Evolutionary conservation across 2,797 vertebrate genomes (phyloP).

Genomic region (Paedocypris micromegethes): DNA sequence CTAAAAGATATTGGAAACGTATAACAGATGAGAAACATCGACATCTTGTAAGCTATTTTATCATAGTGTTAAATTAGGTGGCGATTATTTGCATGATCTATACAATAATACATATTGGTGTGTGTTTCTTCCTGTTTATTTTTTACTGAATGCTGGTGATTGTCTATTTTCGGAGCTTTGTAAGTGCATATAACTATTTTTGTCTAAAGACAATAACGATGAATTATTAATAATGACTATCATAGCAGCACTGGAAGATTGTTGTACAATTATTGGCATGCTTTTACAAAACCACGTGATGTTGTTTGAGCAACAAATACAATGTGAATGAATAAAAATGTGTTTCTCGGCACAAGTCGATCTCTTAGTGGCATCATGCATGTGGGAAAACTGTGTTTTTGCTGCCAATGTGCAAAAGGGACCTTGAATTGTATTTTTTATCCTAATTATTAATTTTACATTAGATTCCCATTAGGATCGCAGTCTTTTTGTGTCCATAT

Average conservation of each 20-base stretch:
- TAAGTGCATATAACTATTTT: constrained; percentile 60
- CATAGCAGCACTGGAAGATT: constrained; percentile 7
- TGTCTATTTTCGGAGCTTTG: constrained; percentile 58
- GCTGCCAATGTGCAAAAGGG: constrained; percentile 11
- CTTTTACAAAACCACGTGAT: constrained; percentile 52
- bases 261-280: constrained; percentile 39
- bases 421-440: constrained; percentile 15
- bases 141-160: constrained; percentile 62
- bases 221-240: constrained; percentile 36
- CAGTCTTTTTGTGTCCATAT: too few relatives aligned
- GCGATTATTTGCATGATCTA: constrained; percentile 70
- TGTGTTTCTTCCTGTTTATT: constrained; percentile 49
- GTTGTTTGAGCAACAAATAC: constrained; percentile 44
- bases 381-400: constrained; percentile 16
- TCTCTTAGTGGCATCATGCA: not conserved
- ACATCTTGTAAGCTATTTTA: constrained; percentile 60
- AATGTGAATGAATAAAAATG: constrained; percentile 13
- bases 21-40: constrained; percentile 48
- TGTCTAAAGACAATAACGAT: constrained; percentile 54
- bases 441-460: not conserved
- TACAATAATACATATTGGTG: constrained; percentile 53
- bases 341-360: constrained; percentile 2
- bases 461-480: too few relatives aligned
- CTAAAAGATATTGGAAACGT: constrained; percentile 55
- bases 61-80: constrained; percentile 61